Percentiles rank a stretch among this genome's conserved stretches.
phyloP scores from a whole-genome alignment of 1,140 invertebrate genomes.

The Drosophila equinoxialis region DNA sequence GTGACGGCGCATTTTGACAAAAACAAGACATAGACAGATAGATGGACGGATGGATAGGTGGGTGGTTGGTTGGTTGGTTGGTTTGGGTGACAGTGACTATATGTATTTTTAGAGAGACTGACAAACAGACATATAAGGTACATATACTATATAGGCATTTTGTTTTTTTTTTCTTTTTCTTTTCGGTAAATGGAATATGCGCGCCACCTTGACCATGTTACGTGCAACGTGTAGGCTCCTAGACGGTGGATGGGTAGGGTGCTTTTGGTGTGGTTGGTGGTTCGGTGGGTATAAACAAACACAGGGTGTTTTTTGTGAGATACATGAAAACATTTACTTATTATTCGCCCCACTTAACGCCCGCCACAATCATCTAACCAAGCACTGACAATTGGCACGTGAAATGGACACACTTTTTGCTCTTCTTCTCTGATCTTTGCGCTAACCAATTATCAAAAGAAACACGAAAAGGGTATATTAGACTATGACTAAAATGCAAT shows the following conservation, averaged over 20 bases:
- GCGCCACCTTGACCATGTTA: slow-evolving; percentile 46
- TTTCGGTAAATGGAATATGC: slow-evolving; percentile 49
- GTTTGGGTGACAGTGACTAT: not conserved
- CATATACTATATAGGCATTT: slow-evolving; percentile 9
- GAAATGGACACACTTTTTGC: slow-evolving; percentile 45
- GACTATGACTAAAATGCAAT: not conserved
- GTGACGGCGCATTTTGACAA: slow-evolving; percentile 32
- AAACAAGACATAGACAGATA: slow-evolving; percentile 26
- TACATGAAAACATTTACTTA: slow-evolving; percentile 37
- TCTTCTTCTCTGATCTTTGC: slow-evolving; percentile 38
- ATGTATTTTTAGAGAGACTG: slow-evolving; percentile 1
- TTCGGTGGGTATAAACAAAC: not conserved
- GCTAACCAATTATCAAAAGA: not conserved
- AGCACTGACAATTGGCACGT: slow-evolving; percentile 41
- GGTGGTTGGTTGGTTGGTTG: not conserved
- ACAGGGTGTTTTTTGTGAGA: slow-evolving; percentile 14
- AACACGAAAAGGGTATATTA: not conserved
- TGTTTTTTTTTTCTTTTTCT: not conserved
- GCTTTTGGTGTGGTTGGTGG: no score
- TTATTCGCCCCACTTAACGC: not conserved
- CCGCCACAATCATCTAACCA: no score
- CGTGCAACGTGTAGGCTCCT: slow-evolving; percentile 45
- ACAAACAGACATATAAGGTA: slow-evolving; percentile 8
- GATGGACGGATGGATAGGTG: slow-evolving; percentile 23
- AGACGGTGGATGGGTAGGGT: no score